Base-by-base conservation (phyloP, 2,888 invertebrate species). In the Tachina lurida region DNA sequence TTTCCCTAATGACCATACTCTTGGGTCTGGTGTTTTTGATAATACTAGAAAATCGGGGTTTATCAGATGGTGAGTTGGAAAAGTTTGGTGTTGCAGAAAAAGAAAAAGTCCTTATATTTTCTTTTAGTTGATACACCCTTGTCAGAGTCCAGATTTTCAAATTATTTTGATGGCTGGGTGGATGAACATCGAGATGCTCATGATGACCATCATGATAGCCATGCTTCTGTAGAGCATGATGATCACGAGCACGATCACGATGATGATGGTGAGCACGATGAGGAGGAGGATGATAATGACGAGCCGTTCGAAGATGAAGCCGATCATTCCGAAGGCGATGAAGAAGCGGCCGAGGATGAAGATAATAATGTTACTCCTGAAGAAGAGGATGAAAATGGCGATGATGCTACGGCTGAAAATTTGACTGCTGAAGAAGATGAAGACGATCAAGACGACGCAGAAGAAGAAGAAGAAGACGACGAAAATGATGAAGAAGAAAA, bases 131-230 rank as follows among this genome's bases (percentile, higher is more conserved):
- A 95, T 77, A 94, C 94, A 13, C 94, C 94, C 0, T 89, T 94
- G 74, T 93, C 94, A 12, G 95, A 96, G 90, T 96, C 96, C 31
- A 94, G 95, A 56, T 97, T 95, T 93, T 95, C 96, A 13, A 95
- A 95, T 88, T 94, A 96, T 74, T 95, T 97, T 87, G 96, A 96
- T 89, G 97, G 96, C 52, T 97, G 96, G 97, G 94, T 96, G 13
- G 93, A 93, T 84, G 93, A 93, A 80, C 91, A 93, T 89, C 90
- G 92, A 0, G 89, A 87, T 43, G 89, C 90, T 0, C 91, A 91
- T 73, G 92, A 92, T 78, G 89, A 90, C 70, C 91, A 91, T 79
- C 92, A 92, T 83, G 90, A 90, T 63, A 91, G 91, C 13, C 84
- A 88, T 45, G 89, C 88, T 60, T 89, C 92, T 19, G 89, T 92